These are phyloP conservation scores for Enoplosus armatus DNA, from an alignment of 2,797 vertebrate species.

Conservation along the genomic window DNA sequence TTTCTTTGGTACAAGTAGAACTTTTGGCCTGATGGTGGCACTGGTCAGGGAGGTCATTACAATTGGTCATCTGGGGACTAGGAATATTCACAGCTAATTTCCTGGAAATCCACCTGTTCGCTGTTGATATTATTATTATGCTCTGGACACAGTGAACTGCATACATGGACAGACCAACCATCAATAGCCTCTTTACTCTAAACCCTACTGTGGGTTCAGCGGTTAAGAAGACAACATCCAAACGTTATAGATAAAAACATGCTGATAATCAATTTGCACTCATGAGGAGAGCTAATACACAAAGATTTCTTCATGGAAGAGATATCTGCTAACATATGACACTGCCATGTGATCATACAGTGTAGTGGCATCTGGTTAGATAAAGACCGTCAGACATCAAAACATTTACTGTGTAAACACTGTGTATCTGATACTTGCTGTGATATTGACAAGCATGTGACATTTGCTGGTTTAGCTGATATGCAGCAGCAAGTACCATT, in stretches of 20 bases:
- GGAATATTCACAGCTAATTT: not conserved
- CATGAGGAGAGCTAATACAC: not conserved
- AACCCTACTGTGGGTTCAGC: not conserved
- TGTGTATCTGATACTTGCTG: slow-evolving; percentile 24
- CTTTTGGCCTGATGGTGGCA: not conserved
- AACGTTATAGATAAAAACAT: slow-evolving; percentile 11
- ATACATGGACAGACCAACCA: not conserved
- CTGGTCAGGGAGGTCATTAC: not conserved
- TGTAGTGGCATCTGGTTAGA: slow-evolving; percentile 26
- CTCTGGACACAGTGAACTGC: not conserved
- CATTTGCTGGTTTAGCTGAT: slow-evolving; percentile 40
- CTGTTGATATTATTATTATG: not conserved
- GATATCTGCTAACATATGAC: slow-evolving; percentile 13
- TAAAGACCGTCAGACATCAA: slow-evolving; percentile 28
- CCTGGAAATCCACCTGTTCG: not conserved
- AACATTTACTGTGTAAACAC: slow-evolving; percentile 36
- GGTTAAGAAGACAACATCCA: not conserved
- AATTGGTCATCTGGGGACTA: not conserved
- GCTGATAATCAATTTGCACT: slow-evolving; percentile 10
- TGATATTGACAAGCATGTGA: slow-evolving; percentile 46
- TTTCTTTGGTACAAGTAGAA: slow-evolving; percentile 11
- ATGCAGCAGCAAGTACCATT: slow-evolving; percentile 14
- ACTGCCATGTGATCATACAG: not conserved
- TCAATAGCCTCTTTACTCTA: not conserved
- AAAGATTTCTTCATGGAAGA: not conserved